phyloP scores from a whole-genome alignment of 1,140 invertebrate species.

The Chionoecetes opilio region DNA sequence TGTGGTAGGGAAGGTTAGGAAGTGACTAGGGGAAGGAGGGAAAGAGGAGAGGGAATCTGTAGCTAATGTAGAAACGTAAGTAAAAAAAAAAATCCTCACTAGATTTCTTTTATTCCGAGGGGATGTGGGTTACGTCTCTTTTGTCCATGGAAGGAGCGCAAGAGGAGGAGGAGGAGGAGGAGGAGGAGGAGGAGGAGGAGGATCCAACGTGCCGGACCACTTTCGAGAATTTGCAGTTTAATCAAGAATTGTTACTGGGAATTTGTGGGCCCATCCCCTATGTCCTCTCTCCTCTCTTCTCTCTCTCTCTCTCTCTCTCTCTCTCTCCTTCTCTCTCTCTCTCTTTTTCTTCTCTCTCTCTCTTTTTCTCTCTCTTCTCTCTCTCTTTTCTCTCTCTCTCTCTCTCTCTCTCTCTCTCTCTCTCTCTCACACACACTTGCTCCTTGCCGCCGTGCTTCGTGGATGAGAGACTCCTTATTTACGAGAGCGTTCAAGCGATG shows the following conservation, averaged over 20 bases:
- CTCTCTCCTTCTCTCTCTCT: conserved; percentile 34
- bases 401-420: neutral
- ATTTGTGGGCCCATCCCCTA: neutral
- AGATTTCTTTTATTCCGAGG: too few relatives aligned
- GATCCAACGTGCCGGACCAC: neutral
- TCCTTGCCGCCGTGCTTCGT: neutral
- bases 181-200: neutral
- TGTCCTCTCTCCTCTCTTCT: neutral
- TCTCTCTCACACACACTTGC: neutral
- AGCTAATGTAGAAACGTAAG: too few relatives aligned
- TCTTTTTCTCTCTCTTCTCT: too few relatives aligned
- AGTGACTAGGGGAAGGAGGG: too few relatives aligned
- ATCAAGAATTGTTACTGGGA: conserved; percentile 29
- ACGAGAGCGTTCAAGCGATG: too few relatives aligned
- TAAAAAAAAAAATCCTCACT: too few relatives aligned
- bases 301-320: conserved; percentile 43
- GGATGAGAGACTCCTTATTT: too few relatives aligned
- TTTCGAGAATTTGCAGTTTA: conserved; percentile 30
- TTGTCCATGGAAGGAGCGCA: neutral
- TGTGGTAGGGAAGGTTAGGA: too few relatives aligned
- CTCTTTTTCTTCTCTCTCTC: neutral
- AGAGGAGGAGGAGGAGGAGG: neutral
- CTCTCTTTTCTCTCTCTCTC: neutral
- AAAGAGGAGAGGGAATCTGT: too few relatives aligned
- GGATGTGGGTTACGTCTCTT: too few relatives aligned